Conservation (phyloP, 2,888 invertebrate genomes). For the Petrophora chlorosata region DNA sequence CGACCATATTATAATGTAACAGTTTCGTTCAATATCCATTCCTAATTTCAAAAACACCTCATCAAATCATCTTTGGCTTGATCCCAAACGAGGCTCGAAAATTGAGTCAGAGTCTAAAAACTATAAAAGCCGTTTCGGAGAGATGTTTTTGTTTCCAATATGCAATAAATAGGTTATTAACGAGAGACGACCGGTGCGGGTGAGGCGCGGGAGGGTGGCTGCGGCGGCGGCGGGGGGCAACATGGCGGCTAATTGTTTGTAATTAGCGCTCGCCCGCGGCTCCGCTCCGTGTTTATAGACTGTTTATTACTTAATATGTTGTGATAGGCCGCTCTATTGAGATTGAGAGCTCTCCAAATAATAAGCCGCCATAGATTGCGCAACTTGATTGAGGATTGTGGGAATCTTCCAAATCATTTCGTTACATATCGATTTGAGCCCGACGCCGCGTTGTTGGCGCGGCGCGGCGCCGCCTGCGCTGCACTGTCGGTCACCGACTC, state of each 20-base stretch:
- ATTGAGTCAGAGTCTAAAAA: slow-evolving; percentile 32
- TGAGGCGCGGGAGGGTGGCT: slow-evolving; percentile 35
- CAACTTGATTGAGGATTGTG: slow-evolving; percentile 46
- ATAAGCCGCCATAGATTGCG: slow-evolving; percentile 37
- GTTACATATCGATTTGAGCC: slow-evolving; percentile 20
- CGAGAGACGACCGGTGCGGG: slow-evolving; percentile 49
- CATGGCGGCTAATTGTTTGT: slow-evolving; percentile 73
- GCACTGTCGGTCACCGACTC: not conserved
- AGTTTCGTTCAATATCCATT: slow-evolving; percentile 5
- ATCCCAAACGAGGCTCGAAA: slow-evolving; percentile 15
- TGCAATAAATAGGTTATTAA: slow-evolving; percentile 73
- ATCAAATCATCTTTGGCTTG: slow-evolving; percentile 20
- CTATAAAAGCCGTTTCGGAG: slow-evolving; percentile 49
- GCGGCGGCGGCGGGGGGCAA: slow-evolving; percentile 55
- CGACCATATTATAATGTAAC: not conserved
- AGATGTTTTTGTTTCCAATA: slow-evolving; percentile 69
- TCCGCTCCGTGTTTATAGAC: slow-evolving; percentile 61
- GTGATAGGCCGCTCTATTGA: slow-evolving; percentile 54
- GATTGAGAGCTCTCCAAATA: slow-evolving; percentile 46
- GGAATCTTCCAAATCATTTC: slow-evolving; percentile 38
- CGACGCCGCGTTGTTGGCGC: not conserved
- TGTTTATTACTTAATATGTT: slow-evolving; percentile 79
- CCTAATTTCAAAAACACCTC: slow-evolving; percentile 17
- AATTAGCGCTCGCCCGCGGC: slow-evolving; percentile 63
- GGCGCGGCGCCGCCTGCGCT: not conserved